Base-by-base conservation (phyloP, 2,888 invertebrate species). In the Aethes cnicana region DNA sequence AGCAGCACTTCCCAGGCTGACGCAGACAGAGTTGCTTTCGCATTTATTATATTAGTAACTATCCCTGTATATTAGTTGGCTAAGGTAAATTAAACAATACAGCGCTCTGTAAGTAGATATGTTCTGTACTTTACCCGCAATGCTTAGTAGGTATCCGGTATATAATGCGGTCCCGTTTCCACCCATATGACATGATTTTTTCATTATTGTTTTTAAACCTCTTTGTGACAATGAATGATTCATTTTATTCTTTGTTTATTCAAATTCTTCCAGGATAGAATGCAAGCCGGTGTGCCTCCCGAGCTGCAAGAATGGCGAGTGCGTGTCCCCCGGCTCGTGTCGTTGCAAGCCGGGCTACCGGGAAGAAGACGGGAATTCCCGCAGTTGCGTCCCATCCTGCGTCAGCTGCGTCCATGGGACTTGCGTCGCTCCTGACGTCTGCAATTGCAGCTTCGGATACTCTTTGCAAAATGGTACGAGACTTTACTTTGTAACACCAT, bases 361-460 rank as follows among this genome's bases (percentile, higher is more conserved):
- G 3, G 8, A 37, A 0, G 43, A 56, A n/a, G 3, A 4, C 4
- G 28, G n/a, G 4, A 17, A 9, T 0, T 11, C 26, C 11, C 48
- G 58, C 35, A 42, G 25, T 7, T 69, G 69, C 12, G 1, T 21
- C 8, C 64, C 69, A 2, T 32, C 50, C 3, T 69, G 69, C 16
- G 58, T 26, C 1, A 41, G 30, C 7, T 69, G 69, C 35, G 36
- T 21, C 0, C 61, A 68, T 26, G 70, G 74, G 2, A 57, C 41
- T 0, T 84, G 84, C 17, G 48, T 63, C 0, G 69, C 62, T 0
- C 80, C 80, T 0, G 64, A 78, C 17, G 55, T 43, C 1, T 84
- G 84, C 49, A 50, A 60, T 4, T 84, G 83, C 52, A 20, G 61
- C 8, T 56, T 63, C 5, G 82, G 81, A 1, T 80, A 71, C 43